A percentile compares a stretch with the other conserved stretches of the same genome.
These are phyloP conservation scores for Ericerus pela DNA, from an alignment of 1,140 invertebrate species.

Conservation along the genomic window DNA sequence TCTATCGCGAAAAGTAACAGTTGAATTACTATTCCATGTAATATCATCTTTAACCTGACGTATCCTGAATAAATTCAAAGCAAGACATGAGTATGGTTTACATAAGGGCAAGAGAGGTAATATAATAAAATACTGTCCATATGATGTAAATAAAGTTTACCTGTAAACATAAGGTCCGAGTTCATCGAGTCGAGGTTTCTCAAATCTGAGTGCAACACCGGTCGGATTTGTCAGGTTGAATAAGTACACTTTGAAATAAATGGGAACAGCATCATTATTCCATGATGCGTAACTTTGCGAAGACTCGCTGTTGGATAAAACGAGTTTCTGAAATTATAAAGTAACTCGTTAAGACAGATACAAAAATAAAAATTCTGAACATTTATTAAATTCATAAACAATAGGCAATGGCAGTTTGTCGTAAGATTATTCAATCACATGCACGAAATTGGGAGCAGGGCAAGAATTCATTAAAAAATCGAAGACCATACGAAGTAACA, in stretches of 20 bases:
- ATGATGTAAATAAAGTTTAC: too few species aligned
- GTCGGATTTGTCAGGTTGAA: slow-evolving; percentile 71
- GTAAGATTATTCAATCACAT: too few species aligned
- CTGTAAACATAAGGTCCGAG: slow-evolving; percentile 54
- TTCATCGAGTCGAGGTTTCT: slow-evolving; percentile 48
- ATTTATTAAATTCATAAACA: not conserved
- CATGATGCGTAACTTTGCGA: slow-evolving; percentile 43
- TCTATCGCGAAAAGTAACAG: slow-evolving; percentile 60
- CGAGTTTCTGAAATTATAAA: slow-evolving; percentile 24
- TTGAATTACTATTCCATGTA: slow-evolving; percentile 51
- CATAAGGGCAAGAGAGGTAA: too few species aligned
- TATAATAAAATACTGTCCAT: too few species aligned
- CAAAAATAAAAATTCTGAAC: not conserved
- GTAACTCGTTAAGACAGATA: too few species aligned
- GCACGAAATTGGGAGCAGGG: too few species aligned
- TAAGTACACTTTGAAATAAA: slow-evolving; percentile 57
- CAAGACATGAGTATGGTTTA: not conserved
- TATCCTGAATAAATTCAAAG: slow-evolving; percentile 35
- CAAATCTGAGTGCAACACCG: slow-evolving; percentile 33
- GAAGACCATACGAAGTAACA: too few species aligned
- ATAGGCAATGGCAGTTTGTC: too few species aligned
- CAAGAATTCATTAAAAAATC: too few species aligned
- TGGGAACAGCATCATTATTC: slow-evolving; percentile 56
- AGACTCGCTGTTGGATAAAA: slow-evolving; percentile 18
- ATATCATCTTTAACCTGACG: slow-evolving; percentile 52